phyloP scores from a whole-genome alignment of 2,888 invertebrate species.

The Phyllotreta striolata region DNA sequence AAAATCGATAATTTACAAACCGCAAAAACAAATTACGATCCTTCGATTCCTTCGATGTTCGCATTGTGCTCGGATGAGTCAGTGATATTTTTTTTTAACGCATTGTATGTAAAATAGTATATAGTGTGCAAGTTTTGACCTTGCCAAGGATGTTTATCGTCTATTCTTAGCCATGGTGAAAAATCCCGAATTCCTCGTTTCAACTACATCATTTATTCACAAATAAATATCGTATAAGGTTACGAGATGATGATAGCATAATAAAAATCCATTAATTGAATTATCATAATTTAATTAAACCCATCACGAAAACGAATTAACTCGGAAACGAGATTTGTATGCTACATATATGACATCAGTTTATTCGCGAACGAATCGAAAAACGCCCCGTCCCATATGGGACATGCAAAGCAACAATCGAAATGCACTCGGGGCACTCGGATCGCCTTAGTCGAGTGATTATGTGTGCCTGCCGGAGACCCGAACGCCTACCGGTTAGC shows the following conservation, averaged over 20 bases:
- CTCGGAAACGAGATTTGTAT: no score
- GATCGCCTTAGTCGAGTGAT: slow-evolving; percentile 10
- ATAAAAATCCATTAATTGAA: no score
- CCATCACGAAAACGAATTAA: no score
- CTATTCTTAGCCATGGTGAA: slow-evolving; percentile 15
- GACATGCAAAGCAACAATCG: no score
- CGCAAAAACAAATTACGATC: slow-evolving; percentile 19
- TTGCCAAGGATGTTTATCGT: slow-evolving; percentile 18
- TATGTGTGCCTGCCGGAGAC: slow-evolving; percentile 1
- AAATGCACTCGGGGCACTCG: no score
- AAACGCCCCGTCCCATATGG: no score
- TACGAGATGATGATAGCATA: no score
- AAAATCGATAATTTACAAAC: slow-evolving; percentile 10
- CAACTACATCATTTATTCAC: neutral
- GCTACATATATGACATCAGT: no score
- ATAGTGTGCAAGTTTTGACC: slow-evolving; percentile 15
- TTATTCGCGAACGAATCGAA: no score
- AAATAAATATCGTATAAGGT: neutral
- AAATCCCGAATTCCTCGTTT: neutral
- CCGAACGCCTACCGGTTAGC: slow-evolving; percentile 14
- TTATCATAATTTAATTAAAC: no score
- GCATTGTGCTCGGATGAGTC: slow-evolving; percentile 17
- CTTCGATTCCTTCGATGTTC: slow-evolving; percentile 4
- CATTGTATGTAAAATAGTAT: slow-evolving; percentile 23
- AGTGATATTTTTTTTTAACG: slow-evolving; percentile 10